Percentiles rank a stretch among this genome's conserved stretches.
These are phyloP conservation scores for Brassicogethes aeneus DNA, from an alignment of 2,888 invertebrate species.

Conservation along the genomic window DNA sequence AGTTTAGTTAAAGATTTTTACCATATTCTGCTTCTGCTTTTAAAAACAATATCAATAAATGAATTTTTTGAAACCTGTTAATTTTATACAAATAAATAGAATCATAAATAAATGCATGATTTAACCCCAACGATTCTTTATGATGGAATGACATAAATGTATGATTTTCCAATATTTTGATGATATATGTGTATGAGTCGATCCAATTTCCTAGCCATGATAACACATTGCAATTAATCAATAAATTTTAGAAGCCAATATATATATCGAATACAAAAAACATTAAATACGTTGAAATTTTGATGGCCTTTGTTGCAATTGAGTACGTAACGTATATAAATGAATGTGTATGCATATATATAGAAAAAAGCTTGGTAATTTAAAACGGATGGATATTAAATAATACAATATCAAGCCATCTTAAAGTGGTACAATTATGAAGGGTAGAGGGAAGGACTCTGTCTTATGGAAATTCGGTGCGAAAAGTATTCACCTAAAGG, in stretches of 20 bases:
- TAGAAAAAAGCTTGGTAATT: background rate
- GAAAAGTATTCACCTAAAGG: too few relatives aligned
- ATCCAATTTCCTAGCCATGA: background rate
- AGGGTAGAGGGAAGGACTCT: background rate
- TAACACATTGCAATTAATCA: too few relatives aligned
- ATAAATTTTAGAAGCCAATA: background rate
- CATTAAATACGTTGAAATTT: background rate
- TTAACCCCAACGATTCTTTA: too few relatives aligned
- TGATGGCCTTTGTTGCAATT: constrained; percentile 1
- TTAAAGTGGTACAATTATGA: background rate
- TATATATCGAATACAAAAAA: background rate
- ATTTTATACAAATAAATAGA: too few relatives aligned
- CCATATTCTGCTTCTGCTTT: too few relatives aligned
- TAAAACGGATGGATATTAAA: background rate
- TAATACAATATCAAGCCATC: background rate
- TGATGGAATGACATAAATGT: too few relatives aligned
- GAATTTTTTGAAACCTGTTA: too few relatives aligned
- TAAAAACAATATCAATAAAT: too few relatives aligned
- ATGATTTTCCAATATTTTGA: background rate
- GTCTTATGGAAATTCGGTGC: too few relatives aligned
- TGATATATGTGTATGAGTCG: background rate
- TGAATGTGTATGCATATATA: constrained; percentile 3
- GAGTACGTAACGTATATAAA: constrained; percentile 1
- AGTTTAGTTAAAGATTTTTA: too few relatives aligned
- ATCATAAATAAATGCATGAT: too few relatives aligned